These are phyloP conservation scores for Halocynthia roretzi DNA, from an alignment of 23 tunicate species.

Conservation along the genomic window DNA sequence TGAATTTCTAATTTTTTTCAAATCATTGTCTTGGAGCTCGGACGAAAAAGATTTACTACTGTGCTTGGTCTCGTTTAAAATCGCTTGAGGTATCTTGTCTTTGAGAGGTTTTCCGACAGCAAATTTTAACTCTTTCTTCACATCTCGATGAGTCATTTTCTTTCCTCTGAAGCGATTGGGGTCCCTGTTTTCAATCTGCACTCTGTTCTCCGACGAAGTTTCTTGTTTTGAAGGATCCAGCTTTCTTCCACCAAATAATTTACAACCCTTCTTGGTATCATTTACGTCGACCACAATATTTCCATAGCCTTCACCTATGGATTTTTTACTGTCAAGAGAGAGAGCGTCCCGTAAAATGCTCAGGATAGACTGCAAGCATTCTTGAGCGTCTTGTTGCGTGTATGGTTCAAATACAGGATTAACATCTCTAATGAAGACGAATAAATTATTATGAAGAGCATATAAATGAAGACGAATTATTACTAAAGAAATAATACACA, in stretches of 20 bases:
- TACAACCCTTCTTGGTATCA: neutral
- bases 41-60: neutral
- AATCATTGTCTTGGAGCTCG: neutral
- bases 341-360: slow-evolving; percentile 12
- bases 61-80: neutral
- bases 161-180: neutral
- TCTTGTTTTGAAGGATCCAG: neutral
- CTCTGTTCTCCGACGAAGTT: neutral
- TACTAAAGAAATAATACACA: too few relatives aligned
- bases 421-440: slow-evolving; percentile 7
- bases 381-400: slow-evolving; percentile 89
- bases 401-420: slow-evolving; percentile 70
- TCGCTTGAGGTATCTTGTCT: neutral
- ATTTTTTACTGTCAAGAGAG: neutral
- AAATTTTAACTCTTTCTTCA: neutral
- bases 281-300: neutral
- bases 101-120: neutral
- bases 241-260: slow-evolving; percentile 7
- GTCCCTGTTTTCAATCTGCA: slow-evolving; percentile 2
- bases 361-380: slow-evolving; percentile 59
- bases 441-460: neutral
- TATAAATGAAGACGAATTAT: too few relatives aligned
- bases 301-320: neutral
- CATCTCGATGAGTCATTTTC: neutral
- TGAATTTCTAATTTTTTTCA: neutral